Conservation (phyloP, 1,140 invertebrate genomes). For the Tetraneura akinire region DNA sequence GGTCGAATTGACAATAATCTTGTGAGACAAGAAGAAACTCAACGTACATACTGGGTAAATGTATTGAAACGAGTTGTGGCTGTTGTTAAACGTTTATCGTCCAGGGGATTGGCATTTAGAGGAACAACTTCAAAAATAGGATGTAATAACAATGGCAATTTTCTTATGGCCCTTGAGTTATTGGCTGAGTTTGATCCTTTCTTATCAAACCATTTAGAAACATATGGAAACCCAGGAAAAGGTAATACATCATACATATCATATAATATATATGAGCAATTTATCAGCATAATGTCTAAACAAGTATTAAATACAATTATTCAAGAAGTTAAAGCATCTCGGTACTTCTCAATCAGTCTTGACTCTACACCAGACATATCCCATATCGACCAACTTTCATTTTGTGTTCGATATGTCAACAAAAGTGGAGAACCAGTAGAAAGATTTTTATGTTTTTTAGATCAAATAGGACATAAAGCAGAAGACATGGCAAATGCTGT, state of each 20-base stretch:
- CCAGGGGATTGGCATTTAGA: too few species aligned
- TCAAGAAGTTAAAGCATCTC: conserved; percentile 55
- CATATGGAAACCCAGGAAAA: conserved; percentile 17
- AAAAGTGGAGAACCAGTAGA: too few species aligned
- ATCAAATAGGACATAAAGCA: conserved; percentile 44
- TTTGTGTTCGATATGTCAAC: too few species aligned
- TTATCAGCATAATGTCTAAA: conserved; percentile 7
- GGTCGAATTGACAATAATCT: background rate
- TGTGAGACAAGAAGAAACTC: background rate
- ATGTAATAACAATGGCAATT: too few species aligned
- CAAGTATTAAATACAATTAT: background rate
- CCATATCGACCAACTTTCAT: conserved; percentile 58
- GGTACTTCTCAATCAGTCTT: conserved; percentile 57
- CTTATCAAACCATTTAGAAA: conserved; percentile 5
- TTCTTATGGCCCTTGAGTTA: background rate
- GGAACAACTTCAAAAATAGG: too few species aligned
- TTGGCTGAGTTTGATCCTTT: conserved; percentile 7
- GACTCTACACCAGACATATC: conserved; percentile 59
- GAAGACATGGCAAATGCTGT: conserved; percentile 50
- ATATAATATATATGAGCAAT: conserved; percentile 11
- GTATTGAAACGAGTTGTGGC: too few species aligned
- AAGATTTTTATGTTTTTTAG: conserved; percentile 51
- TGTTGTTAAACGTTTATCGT: too few species aligned
- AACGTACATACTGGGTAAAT: background rate
- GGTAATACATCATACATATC: conserved; percentile 47